Evolutionary conservation across 1,140 invertebrate genomes (phyloP).

Genomic region (Pseudobourletiella spinata): DNA sequence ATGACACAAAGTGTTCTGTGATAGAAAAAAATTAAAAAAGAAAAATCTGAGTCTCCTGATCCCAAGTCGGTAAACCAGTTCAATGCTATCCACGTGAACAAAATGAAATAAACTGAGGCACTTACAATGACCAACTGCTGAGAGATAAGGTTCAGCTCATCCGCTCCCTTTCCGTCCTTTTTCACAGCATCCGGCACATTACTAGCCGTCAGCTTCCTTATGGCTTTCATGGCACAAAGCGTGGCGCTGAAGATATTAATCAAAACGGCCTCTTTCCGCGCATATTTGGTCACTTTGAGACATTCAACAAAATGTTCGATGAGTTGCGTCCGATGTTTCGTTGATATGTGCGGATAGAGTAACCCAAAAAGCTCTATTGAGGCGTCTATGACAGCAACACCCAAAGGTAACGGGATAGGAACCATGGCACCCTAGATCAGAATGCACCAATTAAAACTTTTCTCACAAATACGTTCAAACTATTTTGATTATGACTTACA

Average conservation of each 20-base stretch:
- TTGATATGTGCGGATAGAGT: slow-evolving; percentile 85
- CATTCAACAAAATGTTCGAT: slow-evolving; percentile 93
- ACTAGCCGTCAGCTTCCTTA: slow-evolving; percentile 18
- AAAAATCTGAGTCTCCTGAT: too few relatives aligned
- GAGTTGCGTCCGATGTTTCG: slow-evolving; percentile 94
- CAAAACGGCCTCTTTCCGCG: slow-evolving; percentile 86
- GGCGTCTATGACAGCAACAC: slow-evolving; percentile 94
- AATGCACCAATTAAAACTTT: not conserved
- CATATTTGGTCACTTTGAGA: slow-evolving; percentile 70
- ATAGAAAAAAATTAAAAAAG: too few relatives aligned
- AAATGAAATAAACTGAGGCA: too few relatives aligned
- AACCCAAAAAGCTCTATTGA: slow-evolving; percentile 86
- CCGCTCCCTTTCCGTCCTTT: slow-evolving; percentile 25
- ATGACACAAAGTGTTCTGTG: slow-evolving; percentile 65
- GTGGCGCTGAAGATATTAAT: slow-evolving; percentile 95
- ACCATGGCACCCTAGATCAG: slow-evolving; percentile 51
- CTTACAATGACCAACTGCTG: slow-evolving; percentile 33
- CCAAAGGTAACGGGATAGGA: slow-evolving; percentile 82
- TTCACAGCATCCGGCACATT: slow-evolving; percentile 3
- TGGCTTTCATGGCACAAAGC: slow-evolving; percentile 70
- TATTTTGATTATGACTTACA: slow-evolving; percentile 48
- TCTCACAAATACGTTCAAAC: not conserved
- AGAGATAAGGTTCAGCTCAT: slow-evolving; percentile 28
- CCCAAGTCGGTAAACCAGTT: too few relatives aligned
- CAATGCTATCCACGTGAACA: too few relatives aligned